Evolutionary conservation across 2,113 vertebrate species (phyloP), one percentile per base, ranked within the genome.

Genomic region (Camarhynchus parvulus): DNA sequence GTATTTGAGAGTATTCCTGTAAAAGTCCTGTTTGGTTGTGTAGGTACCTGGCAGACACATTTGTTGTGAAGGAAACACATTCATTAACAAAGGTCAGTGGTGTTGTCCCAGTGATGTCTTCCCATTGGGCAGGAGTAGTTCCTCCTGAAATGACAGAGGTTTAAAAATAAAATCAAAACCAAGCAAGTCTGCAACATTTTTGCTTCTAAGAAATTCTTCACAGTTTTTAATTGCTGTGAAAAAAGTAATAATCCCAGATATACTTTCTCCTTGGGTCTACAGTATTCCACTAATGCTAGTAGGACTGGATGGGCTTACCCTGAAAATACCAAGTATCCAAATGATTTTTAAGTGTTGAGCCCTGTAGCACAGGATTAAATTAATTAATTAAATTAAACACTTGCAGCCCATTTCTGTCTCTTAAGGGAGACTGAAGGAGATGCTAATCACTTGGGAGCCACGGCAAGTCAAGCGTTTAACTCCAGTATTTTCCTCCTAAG

Each of bases 71-170:
- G 94, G 99, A 99, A 87, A 99, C 99, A 39, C 99, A 99, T 94
- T 99, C 99, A 87, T 99, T 99, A 93, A 99, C 98, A 79, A 99
- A 99, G 2, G 99, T 99, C 96, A 99, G 96, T 1, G 99, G 99
- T 9, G 99, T 99, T 35, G 99, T 99, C 94, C 99, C 99, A 23
- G 99, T 99, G 90, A 99, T 99, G 94, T 99, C 99, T 93, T 99
- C 99, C 99, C 99, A 99, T 30, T 99, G 99, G 39, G 99, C 99
- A 55, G 99, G 99, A 6, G 99, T 99, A 35, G 99, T 99, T 95
- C 99, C 99, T 96, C 99, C 99, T 99, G 94, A 96, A 98, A 97
- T 6, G 59, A 94, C 0, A 95, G 10, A 6, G 6, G 77, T 69
- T 44, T 66, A 11, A 24, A 59, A 35, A 91, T 24, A 25, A 55